These are phyloP conservation scores for Halocaridina rubra DNA, from an alignment of 2,888 invertebrate species.

Conservation along the genomic window DNA sequence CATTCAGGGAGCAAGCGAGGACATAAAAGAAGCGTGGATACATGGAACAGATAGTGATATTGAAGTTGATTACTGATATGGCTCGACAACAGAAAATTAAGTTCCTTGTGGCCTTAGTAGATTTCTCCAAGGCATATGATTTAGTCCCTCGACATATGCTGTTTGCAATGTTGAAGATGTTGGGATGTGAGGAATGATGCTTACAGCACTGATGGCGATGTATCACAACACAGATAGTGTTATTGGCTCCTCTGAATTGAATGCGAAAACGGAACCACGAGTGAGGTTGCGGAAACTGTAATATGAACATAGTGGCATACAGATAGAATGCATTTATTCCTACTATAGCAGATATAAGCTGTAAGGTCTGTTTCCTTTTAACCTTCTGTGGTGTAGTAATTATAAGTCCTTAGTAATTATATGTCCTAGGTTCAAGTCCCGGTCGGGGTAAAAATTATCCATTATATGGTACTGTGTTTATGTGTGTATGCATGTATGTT, in stretches of 20 bases:
- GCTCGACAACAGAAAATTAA: background rate
- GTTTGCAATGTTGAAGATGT: background rate
- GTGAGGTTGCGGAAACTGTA: no score
- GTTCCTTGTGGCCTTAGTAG: background rate
- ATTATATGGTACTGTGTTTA: no score
- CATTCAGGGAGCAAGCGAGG: background rate
- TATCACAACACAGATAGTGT: no score
- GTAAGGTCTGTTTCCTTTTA: no score
- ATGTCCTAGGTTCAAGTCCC: no score
- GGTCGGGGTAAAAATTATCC: no score
- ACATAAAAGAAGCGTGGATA: background rate
- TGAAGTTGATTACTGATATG: background rate
- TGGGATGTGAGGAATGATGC: background rate
- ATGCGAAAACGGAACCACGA: no score
- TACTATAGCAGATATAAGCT: no score
- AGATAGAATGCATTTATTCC: no score
- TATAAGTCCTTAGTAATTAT: background rate
- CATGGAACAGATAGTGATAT: background rate
- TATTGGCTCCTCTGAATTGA: background rate
- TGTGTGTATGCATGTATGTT: background rate
- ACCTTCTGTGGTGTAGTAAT: no score
- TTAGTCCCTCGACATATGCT: background rate
- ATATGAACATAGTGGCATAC: no score
- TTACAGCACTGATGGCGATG: background rate
- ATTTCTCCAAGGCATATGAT: background rate